phyloP scores from a whole-genome alignment of 2,797 vertebrate genomes.

The Danio kyathit region DNA sequence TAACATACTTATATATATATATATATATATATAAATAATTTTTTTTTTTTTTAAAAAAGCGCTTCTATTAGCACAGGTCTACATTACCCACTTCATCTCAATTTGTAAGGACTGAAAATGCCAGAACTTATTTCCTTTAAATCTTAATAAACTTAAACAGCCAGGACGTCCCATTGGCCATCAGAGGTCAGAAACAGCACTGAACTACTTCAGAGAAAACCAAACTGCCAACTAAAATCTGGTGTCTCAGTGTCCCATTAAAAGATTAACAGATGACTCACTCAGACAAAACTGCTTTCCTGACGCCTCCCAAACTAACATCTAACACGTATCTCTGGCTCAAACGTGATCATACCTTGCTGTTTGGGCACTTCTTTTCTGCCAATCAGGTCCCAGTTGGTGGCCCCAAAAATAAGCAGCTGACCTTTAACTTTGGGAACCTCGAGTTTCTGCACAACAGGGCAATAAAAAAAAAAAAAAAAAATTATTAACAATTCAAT shows the following conservation, averaged over 20 bases:
- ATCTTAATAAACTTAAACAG: not conserved
- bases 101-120: not conserved
- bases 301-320: not conserved
- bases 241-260: not conserved
- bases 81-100: not conserved
- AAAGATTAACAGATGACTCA: not conserved
- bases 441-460: conserved; percentile 88
- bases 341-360: conserved; percentile 82
- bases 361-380: conserved; percentile 97
- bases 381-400: conserved; percentile 98
- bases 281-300: not conserved
- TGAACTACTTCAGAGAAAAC: not conserved
- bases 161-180: not conserved
- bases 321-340: not conserved
- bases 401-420: conserved; percentile 93
- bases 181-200: not conserved
- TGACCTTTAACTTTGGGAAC: conserved; percentile 91
- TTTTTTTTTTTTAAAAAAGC: too few species aligned
- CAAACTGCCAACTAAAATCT: not conserved
- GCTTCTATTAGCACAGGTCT: not conserved
- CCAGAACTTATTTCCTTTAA: not conserved
- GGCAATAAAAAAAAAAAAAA: not conserved
- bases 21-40: too few species aligned
- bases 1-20: too few species aligned
- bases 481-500: not conserved